These are phyloP conservation scores for Clivina fossor DNA, from an alignment of 2,888 invertebrate species.

Conservation along the genomic window DNA sequence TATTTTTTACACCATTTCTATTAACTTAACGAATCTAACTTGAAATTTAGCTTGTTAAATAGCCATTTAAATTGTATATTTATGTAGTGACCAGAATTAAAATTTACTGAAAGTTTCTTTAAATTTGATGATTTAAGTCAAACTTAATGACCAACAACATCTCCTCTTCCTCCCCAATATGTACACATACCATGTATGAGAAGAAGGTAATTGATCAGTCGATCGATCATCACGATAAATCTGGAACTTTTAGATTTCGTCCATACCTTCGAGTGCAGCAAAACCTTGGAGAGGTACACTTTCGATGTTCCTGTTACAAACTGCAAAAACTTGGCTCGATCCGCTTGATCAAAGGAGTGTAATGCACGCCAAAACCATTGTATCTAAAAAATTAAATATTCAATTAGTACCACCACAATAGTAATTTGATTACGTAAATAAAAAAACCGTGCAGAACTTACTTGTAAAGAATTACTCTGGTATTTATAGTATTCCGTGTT, in stretches of 20 bases:
- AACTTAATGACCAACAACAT: no score
- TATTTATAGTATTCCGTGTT: conserved; percentile 92
- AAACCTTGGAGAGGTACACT: conserved; percentile 88
- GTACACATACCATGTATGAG: conserved; percentile 79
- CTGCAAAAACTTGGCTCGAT: conserved; percentile 86
- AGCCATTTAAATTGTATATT: no score
- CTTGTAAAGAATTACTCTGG: conserved; percentile 81
- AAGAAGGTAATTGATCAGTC: conserved; percentile 84
- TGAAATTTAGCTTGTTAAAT: no score
- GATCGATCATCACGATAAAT: conserved; percentile 86
- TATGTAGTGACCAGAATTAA: no score
- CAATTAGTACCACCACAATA: no score
- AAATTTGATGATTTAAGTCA: no score
- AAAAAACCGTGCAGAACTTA: conserved; percentile 49
- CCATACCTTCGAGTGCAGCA: conserved; percentile 86
- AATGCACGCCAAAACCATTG: conserved; percentile 93
- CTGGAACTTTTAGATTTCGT: conserved; percentile 89
- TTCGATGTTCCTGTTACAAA: conserved; percentile 92
- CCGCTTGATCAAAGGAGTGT: conserved; percentile 85
- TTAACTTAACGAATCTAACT: no score
- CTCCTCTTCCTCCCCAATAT: no score
- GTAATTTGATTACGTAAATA: no score
- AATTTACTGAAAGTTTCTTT: no score
- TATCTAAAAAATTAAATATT: conserved; percentile 59
- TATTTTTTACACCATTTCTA: no score